Conservation (phyloP, 2,797 vertebrate genomes). For the Poecile montanus region DNA sequence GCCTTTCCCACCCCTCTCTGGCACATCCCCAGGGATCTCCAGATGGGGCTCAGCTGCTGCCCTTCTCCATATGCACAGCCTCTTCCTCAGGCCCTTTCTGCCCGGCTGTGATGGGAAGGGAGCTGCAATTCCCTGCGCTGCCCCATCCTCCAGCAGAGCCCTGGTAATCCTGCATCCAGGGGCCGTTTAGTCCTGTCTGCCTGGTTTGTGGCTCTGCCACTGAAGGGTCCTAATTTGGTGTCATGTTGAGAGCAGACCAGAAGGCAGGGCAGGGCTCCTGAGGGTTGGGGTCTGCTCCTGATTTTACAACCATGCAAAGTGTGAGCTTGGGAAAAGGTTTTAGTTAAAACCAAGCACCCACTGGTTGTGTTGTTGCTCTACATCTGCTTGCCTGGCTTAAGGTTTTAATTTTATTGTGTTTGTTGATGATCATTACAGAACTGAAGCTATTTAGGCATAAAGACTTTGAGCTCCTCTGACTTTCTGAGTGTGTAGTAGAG, state of each 20-base stretch:
- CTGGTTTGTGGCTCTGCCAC: conserved; percentile 27
- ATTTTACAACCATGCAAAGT: background rate
- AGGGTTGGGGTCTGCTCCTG: background rate
- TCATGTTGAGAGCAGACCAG: conserved; percentile 26
- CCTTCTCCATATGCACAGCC: conserved; percentile 2
- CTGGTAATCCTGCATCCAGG: conserved; percentile 48
- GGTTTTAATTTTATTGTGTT: background rate
- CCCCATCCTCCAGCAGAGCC: background rate
- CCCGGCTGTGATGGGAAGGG: background rate
- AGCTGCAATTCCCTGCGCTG: background rate
- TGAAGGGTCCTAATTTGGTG: conserved; percentile 63
- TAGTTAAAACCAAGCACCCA: background rate
- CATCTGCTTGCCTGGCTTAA: background rate
- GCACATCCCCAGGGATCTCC: background rate
- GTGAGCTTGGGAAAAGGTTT: background rate
- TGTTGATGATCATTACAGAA: background rate
- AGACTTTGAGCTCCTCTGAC: background rate
- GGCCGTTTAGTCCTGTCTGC: conserved; percentile 55
- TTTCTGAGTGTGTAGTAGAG: background rate
- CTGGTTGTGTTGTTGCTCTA: accelerated
- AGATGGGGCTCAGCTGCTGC: conserved; percentile 51
- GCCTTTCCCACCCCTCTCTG: background rate
- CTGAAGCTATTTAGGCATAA: background rate
- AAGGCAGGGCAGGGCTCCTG: background rate
- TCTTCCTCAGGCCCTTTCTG: background rate